Percentiles rank a stretch among this genome's conserved stretches.
These are phyloP conservation scores for Propsilocerus akamusi DNA, from an alignment of 1,140 invertebrate species.

Conservation along the genomic window DNA sequence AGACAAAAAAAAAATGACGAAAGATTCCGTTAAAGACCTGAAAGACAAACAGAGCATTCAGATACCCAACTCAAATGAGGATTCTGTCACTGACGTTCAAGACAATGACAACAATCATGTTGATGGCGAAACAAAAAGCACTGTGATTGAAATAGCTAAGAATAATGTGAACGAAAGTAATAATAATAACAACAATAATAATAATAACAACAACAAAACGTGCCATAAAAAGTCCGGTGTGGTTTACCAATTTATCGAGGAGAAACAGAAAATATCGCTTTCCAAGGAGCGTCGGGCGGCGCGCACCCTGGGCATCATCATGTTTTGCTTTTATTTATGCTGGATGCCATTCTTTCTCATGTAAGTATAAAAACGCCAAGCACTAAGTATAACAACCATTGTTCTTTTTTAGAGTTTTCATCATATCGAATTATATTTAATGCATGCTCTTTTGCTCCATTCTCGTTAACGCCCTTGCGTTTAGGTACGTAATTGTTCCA, in stretches of 20 bases:
- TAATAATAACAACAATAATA: conserved; percentile 9
- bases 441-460: background rate
- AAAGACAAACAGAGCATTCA: conserved; percentile 9
- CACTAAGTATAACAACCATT: too few species aligned
- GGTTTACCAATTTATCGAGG: conserved; percentile 81
- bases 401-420: background rate
- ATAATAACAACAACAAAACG: conserved; percentile 4
- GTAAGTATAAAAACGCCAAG: conserved; percentile 11
- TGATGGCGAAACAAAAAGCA: conserved; percentile 13
- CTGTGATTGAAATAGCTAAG: conserved; percentile 2
- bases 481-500: conserved; percentile 64
- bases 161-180: conserved; percentile 9
- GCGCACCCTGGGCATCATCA: conserved; percentile 79
- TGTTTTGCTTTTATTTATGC: conserved; percentile 88
- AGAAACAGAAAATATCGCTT: conserved; percentile 81
- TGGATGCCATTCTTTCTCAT: conserved; percentile 94
- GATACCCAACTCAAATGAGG: conserved; percentile 30
- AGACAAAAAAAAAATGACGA: conserved; percentile 16
- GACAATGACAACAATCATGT: conserved; percentile 16
- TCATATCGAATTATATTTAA: background rate
- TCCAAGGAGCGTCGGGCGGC: conserved; percentile 84
- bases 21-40: conserved; percentile 21
- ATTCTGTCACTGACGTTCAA: conserved; percentile 39
- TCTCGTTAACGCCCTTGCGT: background rate
- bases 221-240: conserved; percentile 29